These are phyloP conservation scores for Parnassius glacialis DNA, from an alignment of 2,888 invertebrate species.

Conservation along the genomic window DNA sequence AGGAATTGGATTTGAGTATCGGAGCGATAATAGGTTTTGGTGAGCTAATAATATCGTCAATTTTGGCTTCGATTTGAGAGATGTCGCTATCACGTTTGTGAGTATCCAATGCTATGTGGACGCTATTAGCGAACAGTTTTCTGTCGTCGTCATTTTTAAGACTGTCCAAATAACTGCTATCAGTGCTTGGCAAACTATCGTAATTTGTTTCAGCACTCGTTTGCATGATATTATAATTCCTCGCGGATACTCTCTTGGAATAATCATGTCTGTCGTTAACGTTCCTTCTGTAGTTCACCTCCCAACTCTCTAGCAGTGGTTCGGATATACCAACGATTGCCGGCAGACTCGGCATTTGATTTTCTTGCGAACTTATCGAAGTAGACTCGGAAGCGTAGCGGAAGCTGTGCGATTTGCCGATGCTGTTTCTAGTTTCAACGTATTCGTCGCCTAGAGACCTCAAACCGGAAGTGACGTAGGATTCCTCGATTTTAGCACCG, in stretches of 20 bases:
- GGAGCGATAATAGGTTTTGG: constrained; percentile 74
- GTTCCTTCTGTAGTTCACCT: constrained; percentile 73
- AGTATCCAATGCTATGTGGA: constrained; percentile 62
- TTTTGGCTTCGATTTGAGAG: constrained; percentile 78
- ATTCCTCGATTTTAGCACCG: constrained; percentile 57
- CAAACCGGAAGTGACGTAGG: constrained; percentile 58
- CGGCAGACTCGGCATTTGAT: constrained; percentile 76
- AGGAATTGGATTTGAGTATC: constrained; percentile 77
- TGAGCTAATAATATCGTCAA: constrained; percentile 78
- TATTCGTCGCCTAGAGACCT: constrained; percentile 72
- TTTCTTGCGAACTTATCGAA: constrained; percentile 73
- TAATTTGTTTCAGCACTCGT: constrained; percentile 61
- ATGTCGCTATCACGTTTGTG: constrained; percentile 74
- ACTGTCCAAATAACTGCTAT: constrained; percentile 74
- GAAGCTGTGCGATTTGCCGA: constrained; percentile 88
- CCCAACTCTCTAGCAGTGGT: constrained; percentile 76
- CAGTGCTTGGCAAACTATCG: constrained; percentile 73
- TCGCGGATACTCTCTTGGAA: constrained; percentile 64
- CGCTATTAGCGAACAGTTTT: constrained; percentile 67
- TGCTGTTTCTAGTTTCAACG: constrained; percentile 76
- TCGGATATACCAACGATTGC: constrained; percentile 77
- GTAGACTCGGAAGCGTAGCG: constrained; percentile 79
- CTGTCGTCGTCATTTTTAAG: constrained; percentile 71
- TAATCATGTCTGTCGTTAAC: constrained; percentile 63
- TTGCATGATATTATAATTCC: constrained; percentile 63